Percentiles rank a stretch among this genome's conserved stretches.
These are phyloP conservation scores for Lithophane ornitopus DNA, from an alignment of 2,888 invertebrate species.

Conservation along the genomic window DNA sequence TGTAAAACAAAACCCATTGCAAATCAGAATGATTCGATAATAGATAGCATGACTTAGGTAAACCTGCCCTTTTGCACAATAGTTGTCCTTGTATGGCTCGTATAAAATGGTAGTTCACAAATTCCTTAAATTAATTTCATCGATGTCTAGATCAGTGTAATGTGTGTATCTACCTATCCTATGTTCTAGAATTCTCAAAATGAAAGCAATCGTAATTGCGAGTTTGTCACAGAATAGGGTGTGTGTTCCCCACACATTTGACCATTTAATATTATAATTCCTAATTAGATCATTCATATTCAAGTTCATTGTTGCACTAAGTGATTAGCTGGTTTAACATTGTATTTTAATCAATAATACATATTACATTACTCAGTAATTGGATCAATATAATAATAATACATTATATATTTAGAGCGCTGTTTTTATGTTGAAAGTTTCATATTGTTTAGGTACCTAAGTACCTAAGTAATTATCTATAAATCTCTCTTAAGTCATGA, in stretches of 20 bases:
- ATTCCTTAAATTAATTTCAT: neutral
- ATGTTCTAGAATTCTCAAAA: neutral
- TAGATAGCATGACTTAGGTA: neutral
- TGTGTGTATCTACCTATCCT: too few species aligned
- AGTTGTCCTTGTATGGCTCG: neutral
- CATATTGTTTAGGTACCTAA: neutral
- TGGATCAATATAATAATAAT: conserved; percentile 31
- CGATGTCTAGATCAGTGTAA: neutral
- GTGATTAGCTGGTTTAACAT: conserved; percentile 29
- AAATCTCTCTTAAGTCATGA: neutral
- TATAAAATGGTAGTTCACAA: neutral
- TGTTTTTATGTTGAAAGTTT: conserved; percentile 24
- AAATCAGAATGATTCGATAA: neutral
- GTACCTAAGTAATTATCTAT: neutral
- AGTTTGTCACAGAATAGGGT: neutral
- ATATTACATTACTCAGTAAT: conserved; percentile 21
- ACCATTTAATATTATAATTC: neutral
- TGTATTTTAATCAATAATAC: conserved; percentile 25
- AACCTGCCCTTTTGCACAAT: neutral
- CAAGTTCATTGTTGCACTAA: conserved; percentile 20
- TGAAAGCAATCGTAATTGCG: conserved; percentile 13
- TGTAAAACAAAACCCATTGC: neutral
- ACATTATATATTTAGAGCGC: neutral
- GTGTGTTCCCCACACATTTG: neutral
- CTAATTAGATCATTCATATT: conserved; percentile 12